Conservation (phyloP, 2,888 invertebrate species). For the Gibbula magus region DNA sequence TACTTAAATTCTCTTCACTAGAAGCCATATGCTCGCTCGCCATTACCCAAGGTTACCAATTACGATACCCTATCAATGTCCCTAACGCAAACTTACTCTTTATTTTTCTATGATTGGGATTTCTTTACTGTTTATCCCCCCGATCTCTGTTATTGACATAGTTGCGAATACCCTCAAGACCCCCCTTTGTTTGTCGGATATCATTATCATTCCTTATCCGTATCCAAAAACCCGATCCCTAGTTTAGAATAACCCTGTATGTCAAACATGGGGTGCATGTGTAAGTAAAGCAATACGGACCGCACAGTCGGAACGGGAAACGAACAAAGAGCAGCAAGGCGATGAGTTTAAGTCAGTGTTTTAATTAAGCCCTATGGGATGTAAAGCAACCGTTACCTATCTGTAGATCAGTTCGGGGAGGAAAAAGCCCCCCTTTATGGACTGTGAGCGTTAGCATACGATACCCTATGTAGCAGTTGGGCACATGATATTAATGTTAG, state of each 20-base stretch:
- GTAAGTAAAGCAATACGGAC: slow-evolving; percentile 18
- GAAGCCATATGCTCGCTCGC: no score
- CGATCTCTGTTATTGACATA: slow-evolving; percentile 14
- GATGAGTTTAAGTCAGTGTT: slow-evolving; percentile 19
- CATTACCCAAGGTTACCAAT: background rate
- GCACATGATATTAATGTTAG: slow-evolving; percentile 7
- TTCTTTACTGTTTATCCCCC: slow-evolving; percentile 16
- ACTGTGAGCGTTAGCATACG: background rate
- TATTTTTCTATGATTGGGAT: slow-evolving; percentile 12
- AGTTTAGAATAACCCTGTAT: slow-evolving; percentile 19
- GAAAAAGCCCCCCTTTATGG: background rate
- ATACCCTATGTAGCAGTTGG: slow-evolving; percentile 13
- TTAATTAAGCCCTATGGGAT: slow-evolving; percentile 19
- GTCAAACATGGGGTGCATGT: slow-evolving; percentile 24
- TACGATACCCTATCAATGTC: background rate
- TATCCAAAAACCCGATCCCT: slow-evolving; percentile 2
- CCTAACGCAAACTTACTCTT: background rate
- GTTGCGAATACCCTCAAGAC: slow-evolving; percentile 12
- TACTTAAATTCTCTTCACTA: no score
- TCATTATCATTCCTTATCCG: slow-evolving; percentile 7
- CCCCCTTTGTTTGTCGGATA: slow-evolving; percentile 6
- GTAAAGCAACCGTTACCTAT: slow-evolving; percentile 16
- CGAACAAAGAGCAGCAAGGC: background rate
- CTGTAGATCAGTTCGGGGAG: background rate
- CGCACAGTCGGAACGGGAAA: slow-evolving; percentile 5